Conservation (phyloP, 1,140 invertebrate genomes). For the Arion vulgaris region DNA sequence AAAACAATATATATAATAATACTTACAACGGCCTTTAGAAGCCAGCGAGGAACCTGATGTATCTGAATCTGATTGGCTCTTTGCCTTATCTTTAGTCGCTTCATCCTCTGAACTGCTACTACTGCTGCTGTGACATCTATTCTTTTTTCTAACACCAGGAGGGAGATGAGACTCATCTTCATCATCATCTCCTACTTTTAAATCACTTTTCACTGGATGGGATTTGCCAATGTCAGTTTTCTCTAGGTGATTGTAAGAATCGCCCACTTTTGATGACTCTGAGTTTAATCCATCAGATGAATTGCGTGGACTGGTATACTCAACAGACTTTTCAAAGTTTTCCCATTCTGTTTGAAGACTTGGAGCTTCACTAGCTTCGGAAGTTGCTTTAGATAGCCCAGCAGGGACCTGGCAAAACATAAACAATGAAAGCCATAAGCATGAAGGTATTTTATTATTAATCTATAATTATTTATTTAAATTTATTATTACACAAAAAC, state of each 20-base stretch:
- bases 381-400: neutral
- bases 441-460: too few relatives aligned
- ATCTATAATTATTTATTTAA: too few relatives aligned
- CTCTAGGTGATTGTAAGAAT: neutral
- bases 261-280: too few relatives aligned
- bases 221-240: neutral
- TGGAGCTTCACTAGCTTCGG: too few relatives aligned
- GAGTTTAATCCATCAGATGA: neutral
- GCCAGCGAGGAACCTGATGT: constrained; percentile 5
- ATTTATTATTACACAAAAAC: too few relatives aligned
- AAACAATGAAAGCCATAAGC: too few relatives aligned
- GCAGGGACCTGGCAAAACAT: neutral
- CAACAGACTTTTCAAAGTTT: constrained; percentile 17
- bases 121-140: constrained; percentile 38
- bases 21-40: neutral
- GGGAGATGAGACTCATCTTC: constrained; percentile 38
- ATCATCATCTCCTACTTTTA: neutral
- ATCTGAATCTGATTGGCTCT: constrained; percentile 15
- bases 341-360: constrained; percentile 29
- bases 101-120: constrained; percentile 29
- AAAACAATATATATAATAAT: too few relatives aligned
- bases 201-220: neutral
- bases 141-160: constrained; percentile 31
- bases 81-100: neutral
- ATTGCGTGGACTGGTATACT: neutral